These are phyloP conservation scores for Hipposideros armiger DNA, from an alignment of 2,113 vertebrate genomes.

Conservation along the genomic window DNA sequence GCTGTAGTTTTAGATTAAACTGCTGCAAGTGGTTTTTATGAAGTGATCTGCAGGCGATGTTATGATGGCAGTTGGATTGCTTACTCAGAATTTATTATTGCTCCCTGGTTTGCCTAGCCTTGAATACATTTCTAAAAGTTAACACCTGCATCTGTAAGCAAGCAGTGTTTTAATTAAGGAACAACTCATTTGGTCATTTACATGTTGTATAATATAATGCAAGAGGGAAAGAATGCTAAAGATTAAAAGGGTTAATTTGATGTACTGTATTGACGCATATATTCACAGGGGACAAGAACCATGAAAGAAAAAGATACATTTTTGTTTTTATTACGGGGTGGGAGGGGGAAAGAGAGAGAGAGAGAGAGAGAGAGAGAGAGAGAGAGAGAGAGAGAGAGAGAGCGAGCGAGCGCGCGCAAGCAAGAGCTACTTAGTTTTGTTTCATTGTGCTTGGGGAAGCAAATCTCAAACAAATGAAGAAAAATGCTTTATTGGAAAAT, in stretches of 20 bases:
- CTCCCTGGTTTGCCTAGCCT: constrained; percentile 5
- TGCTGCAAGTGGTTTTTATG: constrained; percentile 29
- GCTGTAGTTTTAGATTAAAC: background rate
- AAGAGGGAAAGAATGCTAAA: constrained; percentile 12
- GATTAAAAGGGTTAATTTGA: constrained; percentile 43
- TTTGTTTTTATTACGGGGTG: background rate
- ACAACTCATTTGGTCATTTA: constrained; percentile 35
- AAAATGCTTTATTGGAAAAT: constrained; percentile 43
- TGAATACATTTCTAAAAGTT: constrained; percentile 59
- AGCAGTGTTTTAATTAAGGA: constrained; percentile 62
- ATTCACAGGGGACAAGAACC: background rate
- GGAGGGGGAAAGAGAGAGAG: background rate
- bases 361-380: too few relatives aligned
- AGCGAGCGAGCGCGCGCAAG: background rate
- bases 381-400: background rate
- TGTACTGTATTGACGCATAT: constrained; percentile 20
- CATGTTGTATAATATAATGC: background rate
- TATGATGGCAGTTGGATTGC: background rate
- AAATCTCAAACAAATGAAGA: constrained; percentile 40
- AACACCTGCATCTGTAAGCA: background rate
- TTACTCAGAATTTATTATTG: constrained; percentile 42
- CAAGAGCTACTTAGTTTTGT: constrained; percentile 14
- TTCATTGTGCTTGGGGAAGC: constrained; percentile 30
- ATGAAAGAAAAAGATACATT: background rate
- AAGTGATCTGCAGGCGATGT: constrained; percentile 5